Evolutionary conservation across 1,140 invertebrate genomes (phyloP), one percentile per base, ranked within the genome.

Genomic region (Drosophila prosaltans): DNA sequence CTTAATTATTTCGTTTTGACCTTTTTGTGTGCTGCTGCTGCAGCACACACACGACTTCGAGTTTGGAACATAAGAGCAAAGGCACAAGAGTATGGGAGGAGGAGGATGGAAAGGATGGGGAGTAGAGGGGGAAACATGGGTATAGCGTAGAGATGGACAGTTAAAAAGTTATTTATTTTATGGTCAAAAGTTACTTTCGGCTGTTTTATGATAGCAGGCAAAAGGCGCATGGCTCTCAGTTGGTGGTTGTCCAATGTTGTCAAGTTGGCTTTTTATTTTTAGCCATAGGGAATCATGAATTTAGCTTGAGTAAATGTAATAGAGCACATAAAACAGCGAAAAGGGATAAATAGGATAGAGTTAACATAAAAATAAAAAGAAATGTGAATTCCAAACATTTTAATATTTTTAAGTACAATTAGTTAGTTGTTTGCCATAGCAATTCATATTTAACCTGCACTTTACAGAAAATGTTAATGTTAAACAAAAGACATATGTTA

Each of bases 161-260:
- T 73, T 75, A 74, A 75, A 90, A 90, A 89, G 84, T 89, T 89
- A 89, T 89, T 85, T 89, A 89, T 89, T 89, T 89, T 90, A 89
- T 89, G 84, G 84, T 90, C 84, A 74, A 89, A 89, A 89, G 85
- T 89, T 85, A 89, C 85, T 85, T 90, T 78, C 74, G 67, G 73
- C 84, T 72, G 83, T 78, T 88, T 76, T 81, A 81, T 81, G 69
- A 58, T 58, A 60, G 21, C 54, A 48, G 58, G 62, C 40, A 62
- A 57, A 51, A 51, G 45, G 45, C 45, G 45, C 45, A 51, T 51
- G 45, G 45, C 45, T 51, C 51, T 11, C 60, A 40, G 74, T 54
- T 21, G 10, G 16, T 10, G 3, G 26, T 2, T 55, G 63, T 41
- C 43, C 54, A 55, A 59, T 24, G 45, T 2, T 51, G 45, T 2